Evolutionary conservation across 2,888 invertebrate genomes (phyloP).

Genomic region (Chironomus riparius): DNA sequence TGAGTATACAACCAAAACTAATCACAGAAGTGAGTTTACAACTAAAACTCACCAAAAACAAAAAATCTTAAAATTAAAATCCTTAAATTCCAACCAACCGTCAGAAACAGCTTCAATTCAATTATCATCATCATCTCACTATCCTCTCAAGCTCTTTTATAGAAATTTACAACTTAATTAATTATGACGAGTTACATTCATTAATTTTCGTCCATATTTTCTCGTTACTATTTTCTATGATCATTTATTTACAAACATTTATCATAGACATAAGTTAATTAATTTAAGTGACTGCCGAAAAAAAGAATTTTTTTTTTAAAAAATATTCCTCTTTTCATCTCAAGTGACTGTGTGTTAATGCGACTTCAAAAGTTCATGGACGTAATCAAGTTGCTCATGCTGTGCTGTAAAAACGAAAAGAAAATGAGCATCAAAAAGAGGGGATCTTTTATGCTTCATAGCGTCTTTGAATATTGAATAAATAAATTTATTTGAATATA

Average conservation of each 20-base stretch:
- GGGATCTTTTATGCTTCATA: no score
- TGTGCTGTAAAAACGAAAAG: not conserved
- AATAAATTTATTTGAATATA: no score
- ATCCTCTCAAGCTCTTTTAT: no score
- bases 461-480: no score
- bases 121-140: no score
- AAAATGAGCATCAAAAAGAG: not conserved
- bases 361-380: not conserved
- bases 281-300: conserved; percentile 11
- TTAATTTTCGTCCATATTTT: conserved; percentile 6
- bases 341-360: conserved; percentile 2
- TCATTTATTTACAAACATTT: conserved; percentile 2
- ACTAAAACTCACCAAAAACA: no score
- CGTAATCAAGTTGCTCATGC: not conserved
- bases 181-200: conserved; percentile 17
- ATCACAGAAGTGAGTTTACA: no score
- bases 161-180: conserved; percentile 8
- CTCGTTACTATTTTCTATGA: not conserved
- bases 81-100: no score
- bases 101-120: no score
- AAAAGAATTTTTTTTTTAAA: not conserved
- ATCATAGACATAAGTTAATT: conserved; percentile 20
- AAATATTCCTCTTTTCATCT: not conserved
- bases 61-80: no score
- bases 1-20: no score